phyloP scores from a whole-genome alignment of 2,888 invertebrate species.

The Idaea straminata region DNA sequence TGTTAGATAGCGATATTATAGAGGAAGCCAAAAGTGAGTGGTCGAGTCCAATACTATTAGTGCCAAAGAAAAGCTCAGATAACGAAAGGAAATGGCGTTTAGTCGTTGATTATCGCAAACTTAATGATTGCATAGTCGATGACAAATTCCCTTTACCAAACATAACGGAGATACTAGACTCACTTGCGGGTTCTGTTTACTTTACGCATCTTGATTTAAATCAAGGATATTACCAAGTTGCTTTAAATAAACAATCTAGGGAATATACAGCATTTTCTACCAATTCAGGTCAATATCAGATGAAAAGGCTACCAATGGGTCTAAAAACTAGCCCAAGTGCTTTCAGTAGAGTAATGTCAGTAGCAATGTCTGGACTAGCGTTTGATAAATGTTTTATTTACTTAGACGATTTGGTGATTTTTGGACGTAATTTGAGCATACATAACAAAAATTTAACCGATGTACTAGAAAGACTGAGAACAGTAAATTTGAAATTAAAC shows the following conservation, averaged over 20 bases:
- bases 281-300: no score
- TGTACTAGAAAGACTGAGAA: slow-evolving; percentile 7
- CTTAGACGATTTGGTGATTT: no score
- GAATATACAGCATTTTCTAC: no score
- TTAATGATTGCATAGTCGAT: slow-evolving; percentile 26
- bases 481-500: slow-evolving; percentile 14
- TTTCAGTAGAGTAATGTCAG: no score
- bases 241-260: no score
- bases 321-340: no score
- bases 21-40: slow-evolving; percentile 19
- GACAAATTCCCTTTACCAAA: slow-evolving; percentile 4
- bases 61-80: slow-evolving; percentile 25
- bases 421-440: no score
- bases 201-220: slow-evolving; percentile 22
- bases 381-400: no score
- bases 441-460: slow-evolving; percentile 15
- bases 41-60: slow-evolving; percentile 27
- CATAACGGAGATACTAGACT: slow-evolving; percentile 26
- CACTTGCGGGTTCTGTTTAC: slow-evolving; percentile 21
- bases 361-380: no score
- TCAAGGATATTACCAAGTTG: no score
- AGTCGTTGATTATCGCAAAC: slow-evolving; percentile 28
- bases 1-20: slow-evolving; percentile 24
- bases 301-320: no score
- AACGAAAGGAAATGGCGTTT: slow-evolving; percentile 26